Base-by-base conservation (phyloP, 2,888 invertebrate genomes). In the Matsumyia berberina region DNA sequence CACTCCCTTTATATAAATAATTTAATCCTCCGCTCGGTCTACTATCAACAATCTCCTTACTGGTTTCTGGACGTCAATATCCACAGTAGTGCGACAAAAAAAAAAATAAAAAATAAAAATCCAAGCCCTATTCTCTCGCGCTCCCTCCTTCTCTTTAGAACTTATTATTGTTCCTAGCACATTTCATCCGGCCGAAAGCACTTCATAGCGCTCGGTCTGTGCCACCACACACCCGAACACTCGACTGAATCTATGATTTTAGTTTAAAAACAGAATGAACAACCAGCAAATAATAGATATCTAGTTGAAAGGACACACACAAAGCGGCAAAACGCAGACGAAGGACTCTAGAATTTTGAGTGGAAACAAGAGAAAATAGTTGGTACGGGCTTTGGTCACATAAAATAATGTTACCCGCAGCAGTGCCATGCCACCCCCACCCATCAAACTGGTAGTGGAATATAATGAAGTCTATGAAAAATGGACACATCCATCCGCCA, bases 271-370 rank as follows among this genome's bases (percentile, higher is more conserved):
- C 29, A 57, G 35, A 66, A 57, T 39, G 66, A 76, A 51, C 76
- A 67, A 58, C 49, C 39, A 58, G 66, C 46, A 76, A 76, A 66
- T 76, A 67, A 66, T 49, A 57, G 64, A 76, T 51, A 76, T 76
- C 58, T 51, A 67, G 66, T 58, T 74, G 57, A 58, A 67, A 37
- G 37, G 57, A 58, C 39, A 33, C 12, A 66, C 29, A 55, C 37
- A 46, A 44, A 46, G 31, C 31, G 33, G 33, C 42, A 15, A 60
- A 11, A 44, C 12, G 37, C 7, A 44, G 12, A 42, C 9, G 39
- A 44, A 69, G 55, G 67, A 69, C 31, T 55, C 42, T 19, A 39
- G 29, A n/a, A 24, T 49, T 37, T 66, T 7, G 49, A 35, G 24
- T 24, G 19, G 49, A 29, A 5, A 24, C 24, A 11, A 49, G 37